A percentile compares a stretch with the other conserved stretches of the same genome.
Conservation (phyloP, 2,888 invertebrate genomes). For the Chelonus formosanus region DNA sequence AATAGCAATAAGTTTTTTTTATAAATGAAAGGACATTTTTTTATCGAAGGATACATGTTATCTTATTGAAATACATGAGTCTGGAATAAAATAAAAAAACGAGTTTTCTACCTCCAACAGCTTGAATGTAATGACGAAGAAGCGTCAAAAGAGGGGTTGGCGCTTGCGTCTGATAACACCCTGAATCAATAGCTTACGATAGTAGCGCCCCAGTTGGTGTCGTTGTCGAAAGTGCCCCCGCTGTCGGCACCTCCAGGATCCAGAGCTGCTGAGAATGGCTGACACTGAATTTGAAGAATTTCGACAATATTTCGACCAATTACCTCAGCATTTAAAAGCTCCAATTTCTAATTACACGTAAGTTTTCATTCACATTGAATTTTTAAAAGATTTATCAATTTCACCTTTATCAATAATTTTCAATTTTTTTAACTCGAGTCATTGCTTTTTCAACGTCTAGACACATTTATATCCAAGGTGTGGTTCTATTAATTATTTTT, state of each 20-base stretch:
- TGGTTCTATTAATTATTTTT: too few relatives aligned
- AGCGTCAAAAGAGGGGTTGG: constrained; percentile 18
- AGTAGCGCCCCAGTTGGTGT: constrained; percentile 44
- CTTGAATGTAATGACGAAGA: not conserved
- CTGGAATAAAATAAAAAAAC: too few relatives aligned
- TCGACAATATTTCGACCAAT: constrained; percentile 83
- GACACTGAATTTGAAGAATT: constrained; percentile 95
- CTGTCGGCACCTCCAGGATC: constrained; percentile 41
- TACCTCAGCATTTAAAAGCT: constrained; percentile 80
- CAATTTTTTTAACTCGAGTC: not conserved
- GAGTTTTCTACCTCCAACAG: constrained; percentile 3
- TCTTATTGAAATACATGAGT: too few relatives aligned
- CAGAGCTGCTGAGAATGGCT: constrained; percentile 72
- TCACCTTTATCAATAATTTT: not conserved
- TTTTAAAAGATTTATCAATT: not conserved
- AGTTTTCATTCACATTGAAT: constrained; percentile 65
- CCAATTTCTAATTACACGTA: constrained; percentile 90
- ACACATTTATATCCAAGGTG: too few relatives aligned
- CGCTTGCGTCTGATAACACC: constrained; percentile 41
- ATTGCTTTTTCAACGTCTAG: too few relatives aligned
- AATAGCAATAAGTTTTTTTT: too few relatives aligned
- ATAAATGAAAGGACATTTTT: too few relatives aligned
- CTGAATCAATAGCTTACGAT: constrained; percentile 58
- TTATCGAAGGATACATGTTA: too few relatives aligned
- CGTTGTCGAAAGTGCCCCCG: constrained; percentile 38